Conservation (phyloP, 1,140 invertebrate genomes). For the Propsilocerus akamusi region DNA sequence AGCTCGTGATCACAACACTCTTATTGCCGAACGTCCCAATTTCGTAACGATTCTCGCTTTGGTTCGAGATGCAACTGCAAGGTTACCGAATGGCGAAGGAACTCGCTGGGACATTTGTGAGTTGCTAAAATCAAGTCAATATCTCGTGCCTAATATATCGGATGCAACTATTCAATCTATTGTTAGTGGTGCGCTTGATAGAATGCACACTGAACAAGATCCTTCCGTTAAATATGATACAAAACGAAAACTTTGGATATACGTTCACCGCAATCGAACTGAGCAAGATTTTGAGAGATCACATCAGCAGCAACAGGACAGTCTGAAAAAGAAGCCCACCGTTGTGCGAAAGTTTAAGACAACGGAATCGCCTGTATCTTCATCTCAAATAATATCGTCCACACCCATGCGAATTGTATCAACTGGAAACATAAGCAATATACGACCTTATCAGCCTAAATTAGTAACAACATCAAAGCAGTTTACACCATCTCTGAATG, state of each 20-base stretch:
- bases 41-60: slow-evolving; percentile 81
- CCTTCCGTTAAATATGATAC: slow-evolving; percentile 82
- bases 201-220: slow-evolving; percentile 74
- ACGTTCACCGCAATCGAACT: slow-evolving; percentile 59
- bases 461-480: not conserved
- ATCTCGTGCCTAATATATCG: slow-evolving; percentile 49
- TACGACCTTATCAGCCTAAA: not conserved
- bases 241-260: slow-evolving; percentile 77
- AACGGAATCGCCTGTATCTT: not conserved
- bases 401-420: not conserved
- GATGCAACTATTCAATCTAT: slow-evolving; percentile 61
- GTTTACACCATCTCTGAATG: not conserved
- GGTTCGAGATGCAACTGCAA: slow-evolving; percentile 78
- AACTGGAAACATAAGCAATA: not conserved
- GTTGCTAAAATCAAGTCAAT: slow-evolving; percentile 43
- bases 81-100: slow-evolving; percentile 86
- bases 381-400: too few species aligned
- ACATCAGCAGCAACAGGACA: slow-evolving; percentile 26
- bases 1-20: slow-evolving; percentile 62
- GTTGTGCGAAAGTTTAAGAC: slow-evolving; percentile 15
- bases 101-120: slow-evolving; percentile 64
- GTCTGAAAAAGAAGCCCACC: slow-evolving; percentile 19
- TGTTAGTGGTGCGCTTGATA: slow-evolving; percentile 73
- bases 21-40: slow-evolving; percentile 68
- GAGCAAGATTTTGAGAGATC: slow-evolving; percentile 54